phyloP scores from a whole-genome alignment of 2,888 invertebrate genomes.

The Microctonus brassicae region DNA sequence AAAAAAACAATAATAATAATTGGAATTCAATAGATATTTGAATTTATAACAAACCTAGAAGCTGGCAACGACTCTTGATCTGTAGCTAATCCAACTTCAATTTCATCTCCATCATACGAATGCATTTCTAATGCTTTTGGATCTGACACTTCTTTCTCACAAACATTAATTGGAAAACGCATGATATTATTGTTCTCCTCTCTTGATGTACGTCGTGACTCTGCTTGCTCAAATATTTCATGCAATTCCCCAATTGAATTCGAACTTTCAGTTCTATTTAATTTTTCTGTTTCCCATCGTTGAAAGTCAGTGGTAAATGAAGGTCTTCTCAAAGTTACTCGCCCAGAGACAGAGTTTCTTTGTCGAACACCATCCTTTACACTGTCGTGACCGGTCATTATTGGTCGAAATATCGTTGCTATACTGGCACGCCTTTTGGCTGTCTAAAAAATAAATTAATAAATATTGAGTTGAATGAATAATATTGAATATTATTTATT shows the following conservation, averaged over 20 bases:
- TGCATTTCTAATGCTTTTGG: neutral
- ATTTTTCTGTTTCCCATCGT: conserved; percentile 59
- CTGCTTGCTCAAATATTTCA: conserved; percentile 62
- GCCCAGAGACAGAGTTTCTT: conserved; percentile 63
- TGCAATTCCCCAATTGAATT: conserved; percentile 59
- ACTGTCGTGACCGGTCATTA: conserved; percentile 59
- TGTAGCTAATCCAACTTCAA: neutral
- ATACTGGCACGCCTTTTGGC: conserved; percentile 73
- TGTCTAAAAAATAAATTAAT: conserved; percentile 60
- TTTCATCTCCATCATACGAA: neutral
- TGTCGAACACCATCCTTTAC: conserved; percentile 60
- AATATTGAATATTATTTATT: neutral
- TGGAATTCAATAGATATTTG: neutral
- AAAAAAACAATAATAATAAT: too few species aligned
- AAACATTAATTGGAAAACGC: conserved; percentile 46
- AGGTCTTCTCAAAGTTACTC: conserved; percentile 61
- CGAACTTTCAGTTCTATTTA: conserved; percentile 61
- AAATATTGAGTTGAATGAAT: neutral
- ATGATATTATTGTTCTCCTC: conserved; percentile 62
- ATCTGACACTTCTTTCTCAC: conserved; percentile 48
- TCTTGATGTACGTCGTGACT: conserved; percentile 57
- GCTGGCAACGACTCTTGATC: conserved; percentile 25
- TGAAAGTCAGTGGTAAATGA: conserved; percentile 60
- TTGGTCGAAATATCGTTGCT: conserved; percentile 71
- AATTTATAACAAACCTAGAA: conserved; percentile 15